A percentile compares a stretch with the other conserved stretches of the same genome.
Evolutionary conservation across 1,140 invertebrate genomes (phyloP).

Genomic region (Drosophila orosa): DNA sequence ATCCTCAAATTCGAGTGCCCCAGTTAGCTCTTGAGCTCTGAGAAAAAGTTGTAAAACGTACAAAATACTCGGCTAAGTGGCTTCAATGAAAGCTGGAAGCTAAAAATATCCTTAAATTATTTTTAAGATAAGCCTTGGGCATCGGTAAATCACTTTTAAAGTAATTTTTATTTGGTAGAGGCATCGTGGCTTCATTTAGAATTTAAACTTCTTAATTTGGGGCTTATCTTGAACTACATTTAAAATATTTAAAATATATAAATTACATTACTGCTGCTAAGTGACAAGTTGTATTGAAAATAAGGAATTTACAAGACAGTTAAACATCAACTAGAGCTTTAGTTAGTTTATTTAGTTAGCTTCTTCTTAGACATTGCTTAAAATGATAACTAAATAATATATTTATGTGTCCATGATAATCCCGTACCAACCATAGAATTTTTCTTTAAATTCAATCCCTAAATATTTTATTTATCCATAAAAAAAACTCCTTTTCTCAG

Average conservation of each 20-base stretch:
- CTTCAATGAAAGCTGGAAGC: not conserved
- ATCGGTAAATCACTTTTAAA: not conserved
- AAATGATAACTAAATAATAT: not conserved
- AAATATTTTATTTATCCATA: not conserved
- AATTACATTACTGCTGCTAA: not conserved
- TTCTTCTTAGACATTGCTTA: not conserved
- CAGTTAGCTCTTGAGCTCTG: constrained; percentile 1
- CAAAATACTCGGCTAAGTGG: not conserved
- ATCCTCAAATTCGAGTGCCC: not conserved
- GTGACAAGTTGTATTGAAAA: no score
- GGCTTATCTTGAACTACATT: not conserved
- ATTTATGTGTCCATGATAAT: not conserved
- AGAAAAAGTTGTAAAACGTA: not conserved
- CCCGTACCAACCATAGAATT: not conserved
- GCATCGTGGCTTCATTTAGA: not conserved
- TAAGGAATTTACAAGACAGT: no score
- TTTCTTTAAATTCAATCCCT: no score
- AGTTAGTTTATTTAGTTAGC: no score
- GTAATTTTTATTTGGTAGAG: not conserved
- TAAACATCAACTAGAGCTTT: not conserved
- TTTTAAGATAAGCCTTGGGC: not conserved
- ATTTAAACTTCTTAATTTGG: not conserved
- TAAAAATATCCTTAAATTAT: not conserved
- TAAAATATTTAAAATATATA: not conserved
- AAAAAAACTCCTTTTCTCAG: not conserved